Conservation (phyloP, 2,113 vertebrate species). For the Xyliphius kryptos region DNA sequence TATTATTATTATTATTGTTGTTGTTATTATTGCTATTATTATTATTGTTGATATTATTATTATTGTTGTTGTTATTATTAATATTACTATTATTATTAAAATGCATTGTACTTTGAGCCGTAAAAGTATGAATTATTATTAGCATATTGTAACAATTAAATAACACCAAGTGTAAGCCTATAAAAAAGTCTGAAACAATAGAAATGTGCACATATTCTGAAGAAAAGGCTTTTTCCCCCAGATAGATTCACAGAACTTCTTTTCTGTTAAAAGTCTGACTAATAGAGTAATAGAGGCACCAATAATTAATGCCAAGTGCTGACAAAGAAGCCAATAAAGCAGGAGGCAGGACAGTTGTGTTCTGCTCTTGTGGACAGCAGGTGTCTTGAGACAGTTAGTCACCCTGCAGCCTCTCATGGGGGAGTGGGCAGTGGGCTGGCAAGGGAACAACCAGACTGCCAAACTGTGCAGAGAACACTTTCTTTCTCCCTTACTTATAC, state of each 20-base stretch:
- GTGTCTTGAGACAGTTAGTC: slow-evolving; percentile 42
- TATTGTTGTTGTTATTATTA: too few relatives aligned
- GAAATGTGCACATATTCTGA: background rate
- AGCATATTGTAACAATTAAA: too few relatives aligned
- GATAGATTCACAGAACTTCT: slow-evolving; percentile 18
- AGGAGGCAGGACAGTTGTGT: slow-evolving; percentile 34
- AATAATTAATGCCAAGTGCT: slow-evolving; percentile 25
- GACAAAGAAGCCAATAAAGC: slow-evolving; percentile 30
- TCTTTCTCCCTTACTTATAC: background rate
- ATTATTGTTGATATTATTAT: too few relatives aligned
- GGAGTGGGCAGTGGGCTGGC: slow-evolving; percentile 31
- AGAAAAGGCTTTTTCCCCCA: slow-evolving; percentile 16
- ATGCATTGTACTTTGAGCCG: too few relatives aligned
- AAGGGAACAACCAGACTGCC: slow-evolving; percentile 34
- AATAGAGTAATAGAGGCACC: slow-evolving; percentile 11
- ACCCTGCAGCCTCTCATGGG: slow-evolving; percentile 35
- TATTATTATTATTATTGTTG: too few relatives aligned
- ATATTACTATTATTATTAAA: too few relatives aligned
- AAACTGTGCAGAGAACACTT: slow-evolving; percentile 25
- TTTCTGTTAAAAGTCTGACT: slow-evolving; percentile 14
- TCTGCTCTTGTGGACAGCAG: slow-evolving; percentile 40
- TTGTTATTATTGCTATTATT: too few relatives aligned
- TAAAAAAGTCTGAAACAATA: too few relatives aligned
- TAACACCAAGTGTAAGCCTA: too few relatives aligned
- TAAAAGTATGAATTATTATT: too few relatives aligned